Percentiles rank a stretch among this genome's conserved stretches.
These are phyloP conservation scores for Blennius ocellaris DNA, from an alignment of 2,113 vertebrate genomes.

Conservation along the genomic window DNA sequence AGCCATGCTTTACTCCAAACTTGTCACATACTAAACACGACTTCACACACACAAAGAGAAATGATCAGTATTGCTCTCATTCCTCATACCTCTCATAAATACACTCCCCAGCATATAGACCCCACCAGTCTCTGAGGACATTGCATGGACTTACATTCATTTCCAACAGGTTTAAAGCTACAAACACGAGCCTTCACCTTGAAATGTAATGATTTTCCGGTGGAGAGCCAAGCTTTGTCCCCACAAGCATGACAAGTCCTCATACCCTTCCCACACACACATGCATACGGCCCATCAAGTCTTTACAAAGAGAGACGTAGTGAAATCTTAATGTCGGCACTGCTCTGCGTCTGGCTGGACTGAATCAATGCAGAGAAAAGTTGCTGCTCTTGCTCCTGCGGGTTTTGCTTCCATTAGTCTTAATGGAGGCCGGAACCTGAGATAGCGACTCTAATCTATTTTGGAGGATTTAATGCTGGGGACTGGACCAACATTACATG, in stretches of 20 bases:
- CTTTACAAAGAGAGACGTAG: slow-evolving; percentile 23
- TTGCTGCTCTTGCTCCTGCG: slow-evolving; percentile 61
- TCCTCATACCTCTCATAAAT: no score
- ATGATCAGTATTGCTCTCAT: no score
- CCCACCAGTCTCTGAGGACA: no score
- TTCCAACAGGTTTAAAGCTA: no score
- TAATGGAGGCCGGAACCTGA: slow-evolving; percentile 75
- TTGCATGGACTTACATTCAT: no score
- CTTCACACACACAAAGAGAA: no score
- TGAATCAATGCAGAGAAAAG: slow-evolving; percentile 74
- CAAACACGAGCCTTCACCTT: no score
- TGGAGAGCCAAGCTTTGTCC: no score
- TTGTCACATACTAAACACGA: no score
- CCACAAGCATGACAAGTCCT: background rate
- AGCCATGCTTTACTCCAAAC: no score
- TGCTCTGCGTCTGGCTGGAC: slow-evolving; percentile 43
- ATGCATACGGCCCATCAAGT: background rate
- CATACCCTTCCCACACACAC: slow-evolving; percentile 16
- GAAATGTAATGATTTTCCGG: no score
- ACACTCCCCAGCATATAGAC: no score
- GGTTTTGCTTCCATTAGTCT: slow-evolving; percentile 77
- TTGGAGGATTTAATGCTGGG: slow-evolving; percentile 65
- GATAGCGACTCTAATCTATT: slow-evolving; percentile 73
- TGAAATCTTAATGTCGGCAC: slow-evolving; percentile 49
- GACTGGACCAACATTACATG: slow-evolving; percentile 29